Evolutionary conservation across 2,113 vertebrate genomes (phyloP), one percentile per base, ranked within the genome.

Genomic region (Microtus oregoni): DNA sequence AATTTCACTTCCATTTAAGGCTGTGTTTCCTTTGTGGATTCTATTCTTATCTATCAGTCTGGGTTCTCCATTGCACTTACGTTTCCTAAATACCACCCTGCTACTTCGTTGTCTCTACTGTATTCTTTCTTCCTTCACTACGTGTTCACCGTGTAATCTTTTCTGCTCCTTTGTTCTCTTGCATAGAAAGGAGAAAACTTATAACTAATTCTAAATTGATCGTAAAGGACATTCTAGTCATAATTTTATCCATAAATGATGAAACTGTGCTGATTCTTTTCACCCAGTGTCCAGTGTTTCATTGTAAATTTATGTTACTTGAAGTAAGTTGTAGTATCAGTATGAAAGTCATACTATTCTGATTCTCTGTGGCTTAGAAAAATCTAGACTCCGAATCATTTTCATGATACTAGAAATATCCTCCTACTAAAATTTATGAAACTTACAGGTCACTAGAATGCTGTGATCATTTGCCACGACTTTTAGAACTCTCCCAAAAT

Each of bases 401-500:
- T 94, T 55, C 52, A 32, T 85, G 79, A 58, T 85, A 20, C 19
- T 85, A 86, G 63, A 86, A 93, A 86, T 73, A 10, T 58, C 0
- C 14, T 3, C 1, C 11, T 68, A 13, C 61, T 82, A 17, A 77
- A 93, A 76, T 79, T 76, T 89, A 63, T 85, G 75, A 77, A 38
- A 5, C 75, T 79, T 72, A 24, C 67, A 95, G 78, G n/a, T 75
- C 41, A 30, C 5, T 41, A 86, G 35, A 86, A 73, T 55, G 17
- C 4, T 89, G 38, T 61, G 8, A 79, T 76, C 41, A 77, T 63
- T 90, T 61, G 35, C 38, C 77, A 88, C 26, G 52, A 50, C 20
- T 88, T 96, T 96, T 41, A 90, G 96, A 96, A 96, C 94, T 96
- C 95, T 94, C 96, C 97, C 96, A 97, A 98, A 67, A 95, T 72